These are phyloP conservation scores for Eudemis profundana DNA, from an alignment of 2,888 invertebrate genomes.

Conservation along the genomic window DNA sequence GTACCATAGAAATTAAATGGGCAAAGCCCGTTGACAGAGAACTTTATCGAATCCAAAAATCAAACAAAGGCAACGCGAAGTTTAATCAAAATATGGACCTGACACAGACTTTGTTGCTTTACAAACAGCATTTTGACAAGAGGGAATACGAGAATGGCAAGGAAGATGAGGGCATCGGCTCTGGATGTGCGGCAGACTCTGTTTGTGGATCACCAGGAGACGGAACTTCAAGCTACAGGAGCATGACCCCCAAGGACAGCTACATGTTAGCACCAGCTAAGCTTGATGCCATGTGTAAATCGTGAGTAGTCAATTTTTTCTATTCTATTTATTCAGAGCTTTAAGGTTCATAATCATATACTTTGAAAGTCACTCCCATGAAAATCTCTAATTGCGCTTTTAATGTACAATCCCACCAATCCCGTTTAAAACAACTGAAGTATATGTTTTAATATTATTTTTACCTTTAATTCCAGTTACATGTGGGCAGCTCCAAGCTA, in stretches of 20 bases:
- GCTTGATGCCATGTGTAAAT: slow-evolving; percentile 75
- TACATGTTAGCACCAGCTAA: slow-evolving; percentile 71
- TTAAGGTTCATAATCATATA: not conserved
- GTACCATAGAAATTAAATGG: slow-evolving; percentile 82
- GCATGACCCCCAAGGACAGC: slow-evolving; percentile 50
- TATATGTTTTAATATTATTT: not conserved
- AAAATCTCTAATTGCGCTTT: no score
- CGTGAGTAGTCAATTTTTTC: slow-evolving; percentile 55
- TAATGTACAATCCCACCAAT: no score
- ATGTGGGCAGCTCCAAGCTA: slow-evolving; percentile 72
- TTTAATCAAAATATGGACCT: slow-evolving; percentile 74
- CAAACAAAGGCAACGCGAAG: slow-evolving; percentile 77
- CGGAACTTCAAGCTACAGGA: slow-evolving; percentile 48
- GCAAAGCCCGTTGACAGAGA: slow-evolving; percentile 84
- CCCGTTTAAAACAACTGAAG: no score
- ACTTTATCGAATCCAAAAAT: slow-evolving; percentile 74
- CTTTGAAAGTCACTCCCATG: not conserved
- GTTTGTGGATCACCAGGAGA: slow-evolving; percentile 64
- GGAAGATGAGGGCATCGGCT: slow-evolving; percentile 75
- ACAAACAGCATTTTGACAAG: slow-evolving; percentile 76
- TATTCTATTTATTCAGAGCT: not conserved
- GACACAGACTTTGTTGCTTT: slow-evolving; percentile 73
- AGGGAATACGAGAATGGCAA: slow-evolving; percentile 71
- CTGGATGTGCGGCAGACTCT: slow-evolving; percentile 67
- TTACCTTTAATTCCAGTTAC: slow-evolving; percentile 60